phyloP scores from a whole-genome alignment of 1,140 invertebrate genomes.

The Drosophila willistoni region DNA sequence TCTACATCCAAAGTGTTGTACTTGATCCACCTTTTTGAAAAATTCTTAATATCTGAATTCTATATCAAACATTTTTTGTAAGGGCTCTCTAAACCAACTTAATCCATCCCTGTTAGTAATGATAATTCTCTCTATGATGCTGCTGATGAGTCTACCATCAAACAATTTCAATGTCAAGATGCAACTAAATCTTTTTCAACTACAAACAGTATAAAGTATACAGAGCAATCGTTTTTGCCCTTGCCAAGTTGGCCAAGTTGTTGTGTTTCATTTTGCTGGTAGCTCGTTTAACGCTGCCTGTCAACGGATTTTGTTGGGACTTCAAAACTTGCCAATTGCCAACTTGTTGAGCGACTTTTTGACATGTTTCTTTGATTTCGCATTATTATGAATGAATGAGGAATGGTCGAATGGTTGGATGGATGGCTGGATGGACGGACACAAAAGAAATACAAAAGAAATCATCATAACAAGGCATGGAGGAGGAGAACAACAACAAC shows the following conservation, averaged over 20 bases:
- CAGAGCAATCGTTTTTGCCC: neutral
- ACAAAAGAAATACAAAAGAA: slow-evolving; percentile 31
- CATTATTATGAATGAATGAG: slow-evolving; percentile 74
- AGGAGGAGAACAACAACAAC: neutral
- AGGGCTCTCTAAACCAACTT: neutral
- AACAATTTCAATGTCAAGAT: slow-evolving; percentile 65
- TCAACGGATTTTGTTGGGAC: slow-evolving; percentile 35
- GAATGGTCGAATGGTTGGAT: slow-evolving; percentile 25
- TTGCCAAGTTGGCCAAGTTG: slow-evolving; percentile 20
- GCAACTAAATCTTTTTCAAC: slow-evolving; percentile 13
- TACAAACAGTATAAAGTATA: neutral
- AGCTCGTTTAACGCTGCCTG: slow-evolving; percentile 63
- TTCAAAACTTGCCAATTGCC: slow-evolving; percentile 11
- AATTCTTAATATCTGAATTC: neutral
- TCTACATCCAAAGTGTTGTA: too few species aligned
- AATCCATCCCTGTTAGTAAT: slow-evolving; percentile 3
- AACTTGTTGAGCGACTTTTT: slow-evolving; percentile 43
- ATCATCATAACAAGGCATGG: slow-evolving; percentile 74
- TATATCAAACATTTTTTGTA: neutral
- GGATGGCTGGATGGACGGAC: slow-evolving; percentile 9
- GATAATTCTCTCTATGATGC: slow-evolving; percentile 27
- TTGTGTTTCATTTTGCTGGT: slow-evolving; percentile 7
- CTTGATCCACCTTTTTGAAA: neutral
- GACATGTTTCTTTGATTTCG: slow-evolving; percentile 60
- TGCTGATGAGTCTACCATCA: slow-evolving; percentile 30